Conservation (phyloP, 2,113 vertebrate species). For the Phainopepla nitens region DNA sequence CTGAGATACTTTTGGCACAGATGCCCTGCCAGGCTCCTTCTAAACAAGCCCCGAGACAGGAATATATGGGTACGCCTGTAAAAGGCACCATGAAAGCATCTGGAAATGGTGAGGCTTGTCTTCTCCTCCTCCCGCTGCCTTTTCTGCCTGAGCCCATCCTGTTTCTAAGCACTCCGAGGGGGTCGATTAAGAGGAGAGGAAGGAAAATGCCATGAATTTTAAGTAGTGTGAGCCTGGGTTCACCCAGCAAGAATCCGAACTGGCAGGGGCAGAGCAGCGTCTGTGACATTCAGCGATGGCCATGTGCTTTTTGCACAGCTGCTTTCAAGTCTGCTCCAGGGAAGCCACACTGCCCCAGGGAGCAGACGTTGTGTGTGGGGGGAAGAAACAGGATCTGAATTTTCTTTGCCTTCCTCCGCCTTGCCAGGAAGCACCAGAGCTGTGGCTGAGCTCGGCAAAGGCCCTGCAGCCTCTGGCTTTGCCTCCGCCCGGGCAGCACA, state of each 20-base stretch:
- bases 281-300: background rate
- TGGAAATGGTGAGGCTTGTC: background rate
- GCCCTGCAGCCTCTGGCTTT: background rate
- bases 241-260: background rate
- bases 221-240: background rate
- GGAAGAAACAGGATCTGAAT: background rate
- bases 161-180: background rate
- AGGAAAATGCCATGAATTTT: background rate
- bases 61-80: background rate
- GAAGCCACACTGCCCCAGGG: background rate
- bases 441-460: accelerated
- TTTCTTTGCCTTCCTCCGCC: background rate
- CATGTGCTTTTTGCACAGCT: background rate
- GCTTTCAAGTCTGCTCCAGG: background rate
- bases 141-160: background rate
- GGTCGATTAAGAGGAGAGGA: background rate
- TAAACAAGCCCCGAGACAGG: background rate
- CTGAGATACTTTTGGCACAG: conserved; percentile 28
- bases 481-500: accelerated
- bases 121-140: background rate
- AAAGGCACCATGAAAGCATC: background rate
- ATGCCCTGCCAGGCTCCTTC: background rate
- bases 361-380: background rate
- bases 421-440: background rate
- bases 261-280: background rate